These are phyloP conservation scores for Phrynocephalus guinanensis DNA, from an alignment of 2,797 vertebrate genomes.

Conservation along the genomic window DNA sequence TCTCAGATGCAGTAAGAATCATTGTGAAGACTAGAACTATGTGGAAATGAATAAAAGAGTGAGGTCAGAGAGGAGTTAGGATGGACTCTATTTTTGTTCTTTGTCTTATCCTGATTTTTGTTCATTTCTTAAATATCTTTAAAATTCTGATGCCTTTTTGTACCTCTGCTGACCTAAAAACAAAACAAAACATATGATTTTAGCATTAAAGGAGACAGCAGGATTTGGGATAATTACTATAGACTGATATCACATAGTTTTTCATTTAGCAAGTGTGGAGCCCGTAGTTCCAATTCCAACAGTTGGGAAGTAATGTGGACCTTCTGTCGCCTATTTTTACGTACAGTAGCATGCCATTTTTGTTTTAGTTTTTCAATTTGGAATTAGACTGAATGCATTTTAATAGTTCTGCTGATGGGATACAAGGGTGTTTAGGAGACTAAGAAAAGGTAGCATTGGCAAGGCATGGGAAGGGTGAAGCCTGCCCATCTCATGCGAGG, in stretches of 20 bases:
- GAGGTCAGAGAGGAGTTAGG: background rate
- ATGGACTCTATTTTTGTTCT: background rate
- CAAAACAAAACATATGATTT: background rate
- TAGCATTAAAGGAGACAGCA: background rate
- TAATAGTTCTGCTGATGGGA: background rate
- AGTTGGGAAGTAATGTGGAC: background rate
- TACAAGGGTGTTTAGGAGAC: too few species aligned
- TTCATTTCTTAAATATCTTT: background rate
- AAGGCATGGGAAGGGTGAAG: constrained; percentile 19
- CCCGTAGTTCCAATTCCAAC: background rate
- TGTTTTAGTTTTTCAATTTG: too few species aligned
- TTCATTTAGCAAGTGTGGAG: background rate
- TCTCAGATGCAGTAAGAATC: background rate
- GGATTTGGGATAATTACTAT: background rate
- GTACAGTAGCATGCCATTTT: background rate
- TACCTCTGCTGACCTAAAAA: background rate
- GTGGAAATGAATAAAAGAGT: background rate
- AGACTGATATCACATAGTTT: background rate
- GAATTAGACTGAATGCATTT: background rate
- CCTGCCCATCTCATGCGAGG: constrained; percentile 15
- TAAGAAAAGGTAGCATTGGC: background rate
- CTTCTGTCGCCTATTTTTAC: background rate
- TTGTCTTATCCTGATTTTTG: constrained; percentile 3
- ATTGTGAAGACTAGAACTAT: background rate
- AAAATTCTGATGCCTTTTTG: background rate